phyloP scores from a whole-genome alignment of 2,113 vertebrate species.

The Xenotilapia leptura region DNA sequence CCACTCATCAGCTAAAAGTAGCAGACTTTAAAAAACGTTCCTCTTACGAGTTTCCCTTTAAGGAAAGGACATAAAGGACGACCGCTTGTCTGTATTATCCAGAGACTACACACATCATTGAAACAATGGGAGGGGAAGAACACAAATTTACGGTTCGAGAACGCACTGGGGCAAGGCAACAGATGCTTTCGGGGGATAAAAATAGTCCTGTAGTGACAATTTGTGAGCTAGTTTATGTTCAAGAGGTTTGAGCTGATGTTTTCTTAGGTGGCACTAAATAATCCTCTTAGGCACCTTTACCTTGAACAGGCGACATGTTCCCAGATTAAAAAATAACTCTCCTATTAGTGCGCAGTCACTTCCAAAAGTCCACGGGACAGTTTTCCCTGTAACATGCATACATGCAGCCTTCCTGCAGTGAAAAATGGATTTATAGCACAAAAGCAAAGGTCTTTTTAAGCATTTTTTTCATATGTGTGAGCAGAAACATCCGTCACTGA shows the following conservation, averaged over 20 bases:
- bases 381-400: background rate
- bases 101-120: slow-evolving; percentile 47
- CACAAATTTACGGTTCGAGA: slow-evolving; percentile 18
- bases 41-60: slow-evolving; percentile 48
- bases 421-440: background rate
- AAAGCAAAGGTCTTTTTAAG: slow-evolving; percentile 20
- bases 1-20: slow-evolving; percentile 66
- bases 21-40: slow-evolving; percentile 50
- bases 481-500: slow-evolving; percentile 21
- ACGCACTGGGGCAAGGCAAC: slow-evolving; percentile 44
- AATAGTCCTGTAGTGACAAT: slow-evolving; percentile 51
- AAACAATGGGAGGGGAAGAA: slow-evolving; percentile 18
- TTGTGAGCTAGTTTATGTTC: slow-evolving; percentile 10
- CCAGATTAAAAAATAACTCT: background rate
- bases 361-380: background rate
- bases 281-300: slow-evolving; percentile 14
- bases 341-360: background rate
- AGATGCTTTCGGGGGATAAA: slow-evolving; percentile 55
- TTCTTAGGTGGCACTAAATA: slow-evolving; percentile 8
- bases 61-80: slow-evolving; percentile 64
- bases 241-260: slow-evolving; percentile 14
- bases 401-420: background rate
- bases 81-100: slow-evolving; percentile 45
- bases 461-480: slow-evolving; percentile 29
- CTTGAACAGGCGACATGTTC: background rate